A percentile compares a stretch with the other conserved stretches of the same genome.
phyloP scores from a whole-genome alignment of 1,140 invertebrate genomes.

The Drosophila mauritiana region DNA sequence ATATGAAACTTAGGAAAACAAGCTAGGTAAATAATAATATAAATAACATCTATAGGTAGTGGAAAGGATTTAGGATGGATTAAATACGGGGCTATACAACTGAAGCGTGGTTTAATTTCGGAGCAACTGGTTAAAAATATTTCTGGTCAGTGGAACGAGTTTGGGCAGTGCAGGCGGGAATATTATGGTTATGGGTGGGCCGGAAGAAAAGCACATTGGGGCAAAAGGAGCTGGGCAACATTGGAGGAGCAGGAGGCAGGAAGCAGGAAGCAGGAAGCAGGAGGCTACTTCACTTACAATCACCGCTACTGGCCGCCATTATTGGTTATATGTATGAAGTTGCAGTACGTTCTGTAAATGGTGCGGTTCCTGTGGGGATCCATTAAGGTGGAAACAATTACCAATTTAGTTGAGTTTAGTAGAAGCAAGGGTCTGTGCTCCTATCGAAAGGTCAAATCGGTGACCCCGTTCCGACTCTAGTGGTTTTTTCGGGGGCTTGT shows the following conservation, averaged over 20 bases:
- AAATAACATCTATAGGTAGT: not conserved
- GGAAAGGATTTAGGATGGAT: not conserved
- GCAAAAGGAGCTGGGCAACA: conserved; percentile 2
- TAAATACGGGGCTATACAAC: not conserved
- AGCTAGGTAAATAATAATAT: not conserved
- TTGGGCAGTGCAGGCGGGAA: not conserved
- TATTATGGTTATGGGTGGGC: not conserved
- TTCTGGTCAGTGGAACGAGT: not conserved
- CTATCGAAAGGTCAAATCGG: conserved; percentile 57
- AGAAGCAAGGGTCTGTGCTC: conserved; percentile 10
- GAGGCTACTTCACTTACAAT: conserved; percentile 66
- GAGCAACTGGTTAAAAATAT: conserved; percentile 7
- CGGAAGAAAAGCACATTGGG: not conserved
- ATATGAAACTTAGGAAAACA: not conserved
- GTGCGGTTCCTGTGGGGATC: conserved; percentile 72
- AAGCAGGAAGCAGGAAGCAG: conserved; percentile 12
- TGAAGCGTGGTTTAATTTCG: not conserved
- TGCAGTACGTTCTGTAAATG: conserved; percentile 33
- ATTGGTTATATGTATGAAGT: conserved; percentile 29
- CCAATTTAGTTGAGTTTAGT: conserved; percentile 20
- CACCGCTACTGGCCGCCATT: conserved; percentile 72
- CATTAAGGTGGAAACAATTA: conserved; percentile 58
- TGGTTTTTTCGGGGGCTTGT: conserved; percentile 27
- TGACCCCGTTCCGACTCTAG: conserved; percentile 4
- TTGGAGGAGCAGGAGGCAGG: conserved; percentile 16